Evolutionary conservation across 2,888 invertebrate species (phyloP).

Genomic region (Scaptodrosophila latifasciaeformis): DNA sequence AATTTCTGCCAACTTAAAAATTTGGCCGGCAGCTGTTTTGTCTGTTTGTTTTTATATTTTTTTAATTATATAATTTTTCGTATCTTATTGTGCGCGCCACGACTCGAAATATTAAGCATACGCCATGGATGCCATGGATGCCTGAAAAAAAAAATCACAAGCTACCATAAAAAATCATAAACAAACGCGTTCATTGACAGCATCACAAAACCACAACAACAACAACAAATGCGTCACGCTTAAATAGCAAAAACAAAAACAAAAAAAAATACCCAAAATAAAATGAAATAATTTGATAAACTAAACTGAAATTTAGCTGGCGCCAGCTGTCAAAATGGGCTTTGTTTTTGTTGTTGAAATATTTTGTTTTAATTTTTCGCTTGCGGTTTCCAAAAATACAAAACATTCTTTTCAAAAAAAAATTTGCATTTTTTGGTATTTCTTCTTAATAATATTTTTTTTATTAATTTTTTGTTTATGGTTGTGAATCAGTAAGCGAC

Average conservation of each 20-base stretch:
- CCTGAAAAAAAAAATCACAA: conserved; percentile 8
- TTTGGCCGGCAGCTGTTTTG: too few relatives aligned
- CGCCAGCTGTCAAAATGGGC: conserved; percentile 21
- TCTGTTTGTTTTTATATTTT: too few relatives aligned
- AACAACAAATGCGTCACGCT: conserved; percentile 47
- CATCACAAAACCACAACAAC: conserved; percentile 25
- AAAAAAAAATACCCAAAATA: conserved; percentile 18
- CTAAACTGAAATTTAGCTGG: conserved; percentile 6
- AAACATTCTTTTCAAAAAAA: conserved; percentile 15
- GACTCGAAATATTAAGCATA: conserved; percentile 13
- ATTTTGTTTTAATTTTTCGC: conserved; percentile 24
- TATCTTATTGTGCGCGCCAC: too few relatives aligned
- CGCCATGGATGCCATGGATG: conserved; percentile 19
- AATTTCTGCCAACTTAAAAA: too few relatives aligned
- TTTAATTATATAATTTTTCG: too few relatives aligned
- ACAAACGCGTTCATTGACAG: conserved; percentile 64
- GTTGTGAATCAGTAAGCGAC: conserved; percentile 3
- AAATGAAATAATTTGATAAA: not conserved
- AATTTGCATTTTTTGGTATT: conserved; percentile 34
- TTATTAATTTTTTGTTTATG: not conserved
- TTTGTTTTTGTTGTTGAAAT: conserved; percentile 13
- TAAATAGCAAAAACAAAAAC: conserved; percentile 19
- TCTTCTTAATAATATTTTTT: too few relatives aligned
- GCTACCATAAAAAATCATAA: conserved; percentile 25
- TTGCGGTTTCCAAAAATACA: conserved; percentile 45